phyloP scores from a whole-genome alignment of 2,113 vertebrate species.

The Sorex araneus region DNA sequence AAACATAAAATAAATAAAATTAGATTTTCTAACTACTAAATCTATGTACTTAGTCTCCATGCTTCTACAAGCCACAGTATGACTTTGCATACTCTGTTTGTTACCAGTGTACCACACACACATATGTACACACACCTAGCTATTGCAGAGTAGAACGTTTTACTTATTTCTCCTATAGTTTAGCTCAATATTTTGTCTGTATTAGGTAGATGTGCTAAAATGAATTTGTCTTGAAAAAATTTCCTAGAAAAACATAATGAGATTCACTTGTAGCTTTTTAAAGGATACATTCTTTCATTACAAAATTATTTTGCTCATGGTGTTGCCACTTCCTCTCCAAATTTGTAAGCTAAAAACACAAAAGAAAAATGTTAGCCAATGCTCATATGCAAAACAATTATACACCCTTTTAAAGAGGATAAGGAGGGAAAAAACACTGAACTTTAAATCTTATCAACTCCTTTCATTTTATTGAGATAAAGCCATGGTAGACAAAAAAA shows the following conservation, averaged over 20 bases:
- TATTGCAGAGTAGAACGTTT: conserved; percentile 2
- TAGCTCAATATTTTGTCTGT: conserved; percentile 48
- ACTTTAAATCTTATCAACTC: conserved; percentile 60
- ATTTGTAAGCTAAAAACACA: conserved; percentile 94
- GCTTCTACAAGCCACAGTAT: not conserved
- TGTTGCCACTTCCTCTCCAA: conserved; percentile 99
- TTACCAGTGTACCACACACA: not conserved
- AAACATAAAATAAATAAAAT: not conserved
- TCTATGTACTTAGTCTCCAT: not conserved
- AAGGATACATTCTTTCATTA: conserved; percentile 99
- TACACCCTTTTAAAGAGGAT: not conserved
- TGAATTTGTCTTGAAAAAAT: conserved; percentile 56
- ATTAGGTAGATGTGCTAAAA: not conserved
- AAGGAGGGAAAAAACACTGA: not conserved
- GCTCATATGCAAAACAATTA: conserved; percentile 68
- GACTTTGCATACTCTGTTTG: not conserved
- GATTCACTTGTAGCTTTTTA: conserved; percentile 77
- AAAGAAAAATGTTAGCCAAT: conserved; percentile 73
- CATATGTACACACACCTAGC: not conserved
- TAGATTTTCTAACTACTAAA: conserved; percentile 19
- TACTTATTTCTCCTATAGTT: conserved; percentile 15
- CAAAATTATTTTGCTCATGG: conserved; percentile 98
- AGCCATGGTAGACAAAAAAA: conserved; percentile 60
- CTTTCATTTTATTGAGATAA: conserved; percentile 49
- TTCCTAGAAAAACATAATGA: conserved; percentile 1